A percentile compares a stretch with the other conserved stretches of the same genome.
Evolutionary conservation across 1,140 invertebrate genomes (phyloP).

Genomic region (Contarinia nasturtii): DNA sequence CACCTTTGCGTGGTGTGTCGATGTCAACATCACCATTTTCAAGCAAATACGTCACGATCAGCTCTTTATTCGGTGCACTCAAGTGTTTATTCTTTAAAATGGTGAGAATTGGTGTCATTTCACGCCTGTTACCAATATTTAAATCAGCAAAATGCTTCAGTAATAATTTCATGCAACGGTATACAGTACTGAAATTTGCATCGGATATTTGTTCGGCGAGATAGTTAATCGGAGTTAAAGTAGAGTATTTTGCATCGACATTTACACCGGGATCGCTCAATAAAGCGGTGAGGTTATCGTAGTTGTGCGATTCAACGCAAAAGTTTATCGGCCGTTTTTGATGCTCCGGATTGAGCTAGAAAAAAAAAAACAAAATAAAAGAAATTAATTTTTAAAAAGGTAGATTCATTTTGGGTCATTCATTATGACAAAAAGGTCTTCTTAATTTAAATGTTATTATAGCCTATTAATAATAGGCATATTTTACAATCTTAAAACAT

Average conservation of each 20-base stretch:
- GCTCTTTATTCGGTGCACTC: conserved; percentile 19
- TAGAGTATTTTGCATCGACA: conserved; percentile 28
- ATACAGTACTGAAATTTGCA: conserved; percentile 24
- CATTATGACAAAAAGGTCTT: too few relatives aligned
- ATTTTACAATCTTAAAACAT: too few relatives aligned
- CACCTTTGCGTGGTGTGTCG: conserved; percentile 32
- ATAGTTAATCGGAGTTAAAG: conserved; percentile 38
- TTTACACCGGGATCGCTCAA: conserved; percentile 31
- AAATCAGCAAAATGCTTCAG: conserved; percentile 37
- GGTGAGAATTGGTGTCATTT: conserved; percentile 38
- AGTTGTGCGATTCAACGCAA: conserved; percentile 35
- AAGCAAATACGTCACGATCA: conserved; percentile 28
- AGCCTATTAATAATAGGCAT: too few relatives aligned
- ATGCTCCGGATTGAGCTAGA: conserved; percentile 15
- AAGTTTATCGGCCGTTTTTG: conserved; percentile 46
- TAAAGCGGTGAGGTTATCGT: conserved; percentile 29
- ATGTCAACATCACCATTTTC: conserved; percentile 27
- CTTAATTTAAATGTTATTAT: too few relatives aligned
- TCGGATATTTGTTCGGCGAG: conserved; percentile 35
- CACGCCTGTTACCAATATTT: conserved; percentile 37
- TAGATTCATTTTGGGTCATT: too few relatives aligned
- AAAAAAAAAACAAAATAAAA: too few relatives aligned
- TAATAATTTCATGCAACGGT: conserved; percentile 27
- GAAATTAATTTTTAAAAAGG: too few relatives aligned
- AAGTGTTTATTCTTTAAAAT: conserved; percentile 35